These are phyloP conservation scores for Mugil cephalus DNA, from an alignment of 2,113 vertebrate species.

Conservation along the genomic window DNA sequence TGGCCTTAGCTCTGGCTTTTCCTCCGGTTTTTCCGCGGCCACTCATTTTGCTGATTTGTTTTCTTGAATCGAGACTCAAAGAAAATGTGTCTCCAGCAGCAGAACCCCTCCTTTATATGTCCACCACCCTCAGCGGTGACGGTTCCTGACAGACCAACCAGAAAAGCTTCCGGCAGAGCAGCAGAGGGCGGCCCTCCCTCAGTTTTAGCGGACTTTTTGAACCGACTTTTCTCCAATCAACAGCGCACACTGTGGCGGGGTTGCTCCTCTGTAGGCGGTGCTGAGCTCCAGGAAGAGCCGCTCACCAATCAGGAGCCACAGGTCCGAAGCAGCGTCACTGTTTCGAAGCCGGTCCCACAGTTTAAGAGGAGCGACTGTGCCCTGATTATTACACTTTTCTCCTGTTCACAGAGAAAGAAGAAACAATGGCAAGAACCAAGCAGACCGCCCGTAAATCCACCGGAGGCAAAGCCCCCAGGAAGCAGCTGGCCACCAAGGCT, in stretches of 20 bases:
- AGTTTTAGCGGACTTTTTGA: background rate
- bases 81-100: background rate
- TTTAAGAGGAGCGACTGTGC: background rate
- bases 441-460: background rate
- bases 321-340: background rate
- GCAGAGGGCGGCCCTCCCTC: too few species aligned
- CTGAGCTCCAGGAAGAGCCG: background rate
- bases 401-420: background rate
- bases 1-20: background rate
- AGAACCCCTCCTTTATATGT: background rate
- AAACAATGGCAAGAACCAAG: background rate
- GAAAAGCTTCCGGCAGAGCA: background rate
- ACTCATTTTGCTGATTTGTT: background rate
- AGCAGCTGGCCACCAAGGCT: too few species aligned
- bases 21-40: background rate
- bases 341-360: background rate
- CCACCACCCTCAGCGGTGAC: background rate
- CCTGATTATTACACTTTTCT: too few species aligned
- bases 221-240: background rate
- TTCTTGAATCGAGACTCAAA: background rate
- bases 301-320: constrained; percentile 7
- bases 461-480: too few species aligned
- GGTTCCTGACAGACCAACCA: background rate
- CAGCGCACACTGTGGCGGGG: background rate
- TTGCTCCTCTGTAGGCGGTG: background rate